Evolutionary conservation across 2,888 invertebrate genomes (phyloP).

Genomic region (Cheilosia impressa): DNA sequence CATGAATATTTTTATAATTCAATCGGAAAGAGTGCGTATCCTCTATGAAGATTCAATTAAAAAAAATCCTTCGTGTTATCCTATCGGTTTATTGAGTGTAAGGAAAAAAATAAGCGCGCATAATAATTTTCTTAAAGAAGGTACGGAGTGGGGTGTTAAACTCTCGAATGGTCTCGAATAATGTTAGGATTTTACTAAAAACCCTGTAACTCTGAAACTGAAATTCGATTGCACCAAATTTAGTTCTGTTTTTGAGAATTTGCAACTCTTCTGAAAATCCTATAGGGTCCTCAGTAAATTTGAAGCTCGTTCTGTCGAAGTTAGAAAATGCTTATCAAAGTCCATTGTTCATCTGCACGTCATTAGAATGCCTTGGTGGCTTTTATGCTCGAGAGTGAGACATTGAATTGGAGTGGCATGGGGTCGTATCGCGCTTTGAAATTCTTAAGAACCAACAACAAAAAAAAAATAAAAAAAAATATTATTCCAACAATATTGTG

Average conservation of each 20-base stretch:
- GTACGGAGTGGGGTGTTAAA: too few species aligned
- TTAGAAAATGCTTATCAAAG: slow-evolving; percentile 26
- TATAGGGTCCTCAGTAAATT: too few species aligned
- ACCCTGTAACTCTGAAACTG: too few species aligned
- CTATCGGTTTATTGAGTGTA: slow-evolving; percentile 35
- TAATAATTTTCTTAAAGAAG: too few species aligned
- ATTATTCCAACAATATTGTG: not conserved
- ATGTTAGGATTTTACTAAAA: too few species aligned
- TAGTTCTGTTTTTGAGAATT: too few species aligned
- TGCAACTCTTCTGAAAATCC: too few species aligned
- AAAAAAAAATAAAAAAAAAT: slow-evolving; percentile 4
- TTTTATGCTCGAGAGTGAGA: slow-evolving; percentile 7
- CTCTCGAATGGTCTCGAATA: too few species aligned
- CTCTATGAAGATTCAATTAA: slow-evolving; percentile 64
- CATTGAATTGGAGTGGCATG: slow-evolving; percentile 57
- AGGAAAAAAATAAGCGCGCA: slow-evolving; percentile 3
- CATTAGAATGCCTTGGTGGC: slow-evolving; percentile 63
- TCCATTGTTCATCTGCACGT: slow-evolving; percentile 62
- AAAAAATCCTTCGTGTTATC: slow-evolving; percentile 69
- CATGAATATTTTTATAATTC: slow-evolving; percentile 60
- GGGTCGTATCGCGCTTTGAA: slow-evolving; percentile 48
- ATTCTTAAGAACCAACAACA: slow-evolving; percentile 1
- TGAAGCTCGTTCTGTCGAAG: too few species aligned
- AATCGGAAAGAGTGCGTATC: slow-evolving; percentile 18
- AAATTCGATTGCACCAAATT: too few species aligned